Percentiles rank a stretch among this genome's conserved stretches.
Conservation (phyloP, 2,888 invertebrate species). For the Cotesia congregata region DNA sequence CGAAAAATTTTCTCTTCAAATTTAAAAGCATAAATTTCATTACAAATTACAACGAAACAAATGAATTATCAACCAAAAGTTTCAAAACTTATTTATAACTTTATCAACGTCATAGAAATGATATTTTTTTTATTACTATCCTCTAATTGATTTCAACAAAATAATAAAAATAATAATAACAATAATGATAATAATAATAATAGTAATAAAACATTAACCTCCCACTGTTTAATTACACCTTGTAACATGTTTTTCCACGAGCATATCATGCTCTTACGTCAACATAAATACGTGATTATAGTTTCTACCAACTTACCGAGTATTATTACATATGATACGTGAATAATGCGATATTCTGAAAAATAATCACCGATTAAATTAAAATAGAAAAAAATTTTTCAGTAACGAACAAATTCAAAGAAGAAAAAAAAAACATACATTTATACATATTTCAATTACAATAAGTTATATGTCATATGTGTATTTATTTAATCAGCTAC, state of each 20-base stretch:
- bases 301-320: neutral
- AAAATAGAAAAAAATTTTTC: neutral
- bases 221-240: slow-evolving; percentile 29
- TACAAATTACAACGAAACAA: no score
- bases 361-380: neutral
- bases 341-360: neutral
- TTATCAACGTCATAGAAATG: no score
- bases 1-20: no score
- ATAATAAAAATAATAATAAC: neutral
- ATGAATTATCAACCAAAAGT: no score
- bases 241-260: slow-evolving; percentile 20
- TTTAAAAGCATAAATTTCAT: no score
- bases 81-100: no score
- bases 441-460: no score
- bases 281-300: slow-evolving; percentile 1
- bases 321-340: neutral
- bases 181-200: neutral
- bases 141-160: neutral
- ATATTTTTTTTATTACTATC: neutral
- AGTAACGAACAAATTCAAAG: neutral
- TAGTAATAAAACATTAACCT: neutral
- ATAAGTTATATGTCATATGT: no score
- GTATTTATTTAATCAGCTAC: no score
- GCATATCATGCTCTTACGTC: slow-evolving; percentile 33
- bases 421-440: no score